Evolutionary conservation across 2,113 vertebrate species (phyloP).

Genomic region (Serinus canaria): DNA sequence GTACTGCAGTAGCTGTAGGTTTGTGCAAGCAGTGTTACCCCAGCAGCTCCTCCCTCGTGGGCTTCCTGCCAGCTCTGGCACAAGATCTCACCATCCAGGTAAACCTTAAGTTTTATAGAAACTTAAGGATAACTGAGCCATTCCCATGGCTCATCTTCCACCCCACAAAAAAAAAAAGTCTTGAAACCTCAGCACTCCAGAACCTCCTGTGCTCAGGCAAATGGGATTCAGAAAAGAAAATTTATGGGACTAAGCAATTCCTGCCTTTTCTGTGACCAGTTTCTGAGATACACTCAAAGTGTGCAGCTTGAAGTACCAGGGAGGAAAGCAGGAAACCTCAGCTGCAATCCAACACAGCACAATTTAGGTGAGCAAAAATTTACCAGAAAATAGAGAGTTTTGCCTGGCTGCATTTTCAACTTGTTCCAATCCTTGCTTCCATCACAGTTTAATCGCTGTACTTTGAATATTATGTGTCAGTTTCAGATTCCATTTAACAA

Average conservation of each 20-base stretch:
- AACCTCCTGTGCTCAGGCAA: background rate
- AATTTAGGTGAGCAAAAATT: background rate
- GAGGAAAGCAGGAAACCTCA: background rate
- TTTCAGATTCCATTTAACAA: background rate
- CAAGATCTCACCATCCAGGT: background rate
- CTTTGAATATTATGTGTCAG: accelerated
- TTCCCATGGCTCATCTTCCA: accelerated
- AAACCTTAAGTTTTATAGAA: background rate
- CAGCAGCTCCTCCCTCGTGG: background rate
- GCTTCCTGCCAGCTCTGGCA: background rate
- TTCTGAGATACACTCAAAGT: background rate
- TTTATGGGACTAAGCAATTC: background rate
- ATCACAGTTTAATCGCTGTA: background rate
- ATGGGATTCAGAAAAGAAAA: background rate
- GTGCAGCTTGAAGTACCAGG: background rate
- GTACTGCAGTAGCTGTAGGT: background rate
- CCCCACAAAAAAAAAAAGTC: accelerated
- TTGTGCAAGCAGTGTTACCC: background rate
- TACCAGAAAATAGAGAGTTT: background rate
- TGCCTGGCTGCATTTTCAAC: background rate
- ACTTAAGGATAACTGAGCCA: background rate
- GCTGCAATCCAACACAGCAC: background rate
- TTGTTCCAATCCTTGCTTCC: background rate
- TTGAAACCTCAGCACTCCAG: background rate
- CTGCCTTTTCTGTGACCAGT: background rate